phyloP scores from a whole-genome alignment of 2,888 invertebrate species.

The Mythimna lalbum region DNA sequence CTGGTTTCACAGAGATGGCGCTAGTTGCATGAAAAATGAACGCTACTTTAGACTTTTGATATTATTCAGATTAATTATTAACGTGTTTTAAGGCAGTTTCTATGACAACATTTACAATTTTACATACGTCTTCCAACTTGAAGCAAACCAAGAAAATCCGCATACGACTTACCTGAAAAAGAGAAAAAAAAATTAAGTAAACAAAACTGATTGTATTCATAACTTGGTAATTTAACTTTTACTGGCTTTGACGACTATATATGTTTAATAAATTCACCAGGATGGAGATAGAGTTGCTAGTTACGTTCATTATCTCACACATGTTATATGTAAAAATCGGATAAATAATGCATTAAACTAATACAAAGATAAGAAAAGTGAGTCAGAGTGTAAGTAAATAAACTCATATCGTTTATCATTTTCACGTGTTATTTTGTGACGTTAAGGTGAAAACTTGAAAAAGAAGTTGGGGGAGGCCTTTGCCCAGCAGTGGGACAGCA shows the following conservation, averaged over 20 bases:
- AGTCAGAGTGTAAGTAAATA: not conserved
- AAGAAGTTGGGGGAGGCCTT: no score
- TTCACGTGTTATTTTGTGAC: not conserved
- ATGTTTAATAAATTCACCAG: not conserved
- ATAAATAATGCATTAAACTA: not conserved
- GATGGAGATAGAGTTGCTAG: not conserved
- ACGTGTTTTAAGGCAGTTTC: no score
- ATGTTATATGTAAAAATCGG: slow-evolving; percentile 1
- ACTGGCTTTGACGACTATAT: not conserved
- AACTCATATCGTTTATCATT: not conserved
- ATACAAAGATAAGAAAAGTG: not conserved
- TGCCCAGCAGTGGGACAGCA: no score
- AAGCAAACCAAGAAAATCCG: not conserved
- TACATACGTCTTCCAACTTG: not conserved
- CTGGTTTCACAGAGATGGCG: slow-evolving; percentile 58
- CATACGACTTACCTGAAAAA: slow-evolving; percentile 58
- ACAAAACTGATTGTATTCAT: not conserved
- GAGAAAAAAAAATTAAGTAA: not conserved
- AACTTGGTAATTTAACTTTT: not conserved
- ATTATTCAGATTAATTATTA: not conserved
- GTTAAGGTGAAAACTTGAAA: not conserved
- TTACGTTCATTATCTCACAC: not conserved
- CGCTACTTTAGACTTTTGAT: no score
- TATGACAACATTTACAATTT: no score
- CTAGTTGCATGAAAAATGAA: slow-evolving; percentile 40